Base-by-base conservation (phyloP, 2,888 invertebrate genomes). In the Xylocampa areola region DNA sequence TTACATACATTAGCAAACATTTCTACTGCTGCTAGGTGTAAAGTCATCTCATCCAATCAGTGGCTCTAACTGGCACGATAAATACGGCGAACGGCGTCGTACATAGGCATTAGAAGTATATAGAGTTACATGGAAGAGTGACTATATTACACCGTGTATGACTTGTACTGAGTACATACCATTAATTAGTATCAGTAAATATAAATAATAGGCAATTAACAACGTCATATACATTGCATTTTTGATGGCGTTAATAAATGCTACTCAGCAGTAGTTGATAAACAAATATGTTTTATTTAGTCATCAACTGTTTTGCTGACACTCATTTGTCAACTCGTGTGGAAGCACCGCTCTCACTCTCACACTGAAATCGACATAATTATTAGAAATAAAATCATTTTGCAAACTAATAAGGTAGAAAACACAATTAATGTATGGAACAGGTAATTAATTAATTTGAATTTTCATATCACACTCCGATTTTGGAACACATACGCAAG, bases 21-120 rank as follows among this genome's bases (percentile, higher is more conserved):
- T 52, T 62, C 64, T 64, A 39, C 67, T 50, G 55, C 66, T 68
- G 69, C 71, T 67, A 64, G 68, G 69, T 73, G 70, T 68, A 51
- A 50, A 72, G 66, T 66, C 69, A 72, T 71, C 60, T 72, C 58
- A 65, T 62, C 85, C 84, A 84, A 86, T 86, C 83, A 83, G 75
- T 75, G 77, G 57, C 47, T 65, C 77, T 80, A 82, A 81, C 76
- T 68, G 61, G 72, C 68, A 76, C 68, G 64, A 75, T 78, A 81
- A 83, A 84, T 81, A 80, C 76, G 73, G 64, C 67, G 60, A 70
- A 68, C 54, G 35, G 39, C 30, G 17, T 43, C 59, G 23, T 66
- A 32, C 47, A 50, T 65, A 62, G 62, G n/a, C n/a, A n/a, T n/a
- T n/a, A 63, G 71, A 64, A 81, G 72, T 80, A 79, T 39, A 66